Base-by-base conservation (phyloP, 2,888 invertebrate genomes). In the Agapostemon virescens region DNA sequence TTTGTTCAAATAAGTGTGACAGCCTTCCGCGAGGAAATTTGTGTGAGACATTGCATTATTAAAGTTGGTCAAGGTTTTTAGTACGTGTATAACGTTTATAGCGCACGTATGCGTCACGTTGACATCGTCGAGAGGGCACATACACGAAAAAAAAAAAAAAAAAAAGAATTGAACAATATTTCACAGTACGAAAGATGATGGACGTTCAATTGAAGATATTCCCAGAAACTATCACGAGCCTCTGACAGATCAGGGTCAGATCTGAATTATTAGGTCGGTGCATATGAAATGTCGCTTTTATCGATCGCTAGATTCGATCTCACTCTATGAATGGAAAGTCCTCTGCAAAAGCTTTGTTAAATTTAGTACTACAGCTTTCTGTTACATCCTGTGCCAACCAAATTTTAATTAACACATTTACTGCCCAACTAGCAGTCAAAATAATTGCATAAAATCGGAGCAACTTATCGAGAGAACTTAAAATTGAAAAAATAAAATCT, bases 181-280 rank as follows among this genome's bases (percentile, higher is more conserved):
- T 55, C 55, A 55, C 55, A 0, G 26, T 15, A 55, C 55, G 55
- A 23, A 55, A 55, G 55, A 55, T 26, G 55, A 55, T 55, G 55
- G 55, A 55, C 55, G 55, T 55, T 55, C 55, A 26, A 55, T 55
- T 26, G 55, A 55, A 26, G 55, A 55, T 55, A 55, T 26, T 55
- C 55, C 55, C 26, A 55, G 55, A 55, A 55, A 55, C 55, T 55
- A 55, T 55, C 55, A 26, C 55, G 55, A 15, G 55, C 23, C 23
- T 0, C 15, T 55, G 55, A 55, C 55, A 55, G 55, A 55, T 55
- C 55, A 55, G 55, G 55, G 55, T 55, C 55, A 15, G 55, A 55
- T 55, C 55, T 55, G 55, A 55, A 55, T 55, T 55, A 55, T 55
- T 55, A 26, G 55, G 55, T 55, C 55, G 55, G 15, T 6, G 55